phyloP scores from a whole-genome alignment of 1,140 invertebrate species.

The Stegodyphus mimosarum region DNA sequence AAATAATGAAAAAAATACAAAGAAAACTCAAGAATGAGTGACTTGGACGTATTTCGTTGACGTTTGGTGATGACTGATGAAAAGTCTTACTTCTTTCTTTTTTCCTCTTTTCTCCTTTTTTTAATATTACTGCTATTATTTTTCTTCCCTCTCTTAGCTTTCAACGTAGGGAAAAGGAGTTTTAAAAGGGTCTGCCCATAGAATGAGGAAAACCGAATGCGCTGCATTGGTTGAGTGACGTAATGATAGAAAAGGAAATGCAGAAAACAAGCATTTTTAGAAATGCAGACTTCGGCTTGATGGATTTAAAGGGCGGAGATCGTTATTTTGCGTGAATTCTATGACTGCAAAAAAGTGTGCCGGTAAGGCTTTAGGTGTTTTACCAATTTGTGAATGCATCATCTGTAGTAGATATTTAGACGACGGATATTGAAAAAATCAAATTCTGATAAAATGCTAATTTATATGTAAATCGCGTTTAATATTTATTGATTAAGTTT shows the following conservation, averaged over 20 bases:
- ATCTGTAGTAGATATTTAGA: too few species aligned
- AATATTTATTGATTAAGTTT: too few species aligned
- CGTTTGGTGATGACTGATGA: slow-evolving; percentile 52
- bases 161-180: slow-evolving; percentile 7
- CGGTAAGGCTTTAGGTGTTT: too few species aligned
- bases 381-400: too few species aligned
- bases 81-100: slow-evolving; percentile 33
- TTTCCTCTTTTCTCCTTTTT: slow-evolving; percentile 9
- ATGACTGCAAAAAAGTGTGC: too few species aligned
- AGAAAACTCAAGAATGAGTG: slow-evolving; percentile 38
- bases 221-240: slow-evolving; percentile 6
- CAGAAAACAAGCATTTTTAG: slow-evolving; percentile 22
- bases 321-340: too few species aligned
- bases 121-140: slow-evolving; percentile 31
- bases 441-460: too few species aligned
- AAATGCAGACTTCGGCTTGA: not conserved
- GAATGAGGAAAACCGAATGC: too few species aligned
- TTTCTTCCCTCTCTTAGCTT: not conserved
- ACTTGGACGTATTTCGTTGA: slow-evolving; percentile 48
- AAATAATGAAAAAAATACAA: slow-evolving; percentile 12
- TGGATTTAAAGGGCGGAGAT: too few species aligned
- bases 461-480: too few species aligned
- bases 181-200: slow-evolving; percentile 9
- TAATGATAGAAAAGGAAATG: slow-evolving; percentile 25
- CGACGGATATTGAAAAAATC: too few species aligned